These are phyloP conservation scores for Centropus unirufus DNA, from an alignment of 2,113 vertebrate genomes.

Conservation along the genomic window DNA sequence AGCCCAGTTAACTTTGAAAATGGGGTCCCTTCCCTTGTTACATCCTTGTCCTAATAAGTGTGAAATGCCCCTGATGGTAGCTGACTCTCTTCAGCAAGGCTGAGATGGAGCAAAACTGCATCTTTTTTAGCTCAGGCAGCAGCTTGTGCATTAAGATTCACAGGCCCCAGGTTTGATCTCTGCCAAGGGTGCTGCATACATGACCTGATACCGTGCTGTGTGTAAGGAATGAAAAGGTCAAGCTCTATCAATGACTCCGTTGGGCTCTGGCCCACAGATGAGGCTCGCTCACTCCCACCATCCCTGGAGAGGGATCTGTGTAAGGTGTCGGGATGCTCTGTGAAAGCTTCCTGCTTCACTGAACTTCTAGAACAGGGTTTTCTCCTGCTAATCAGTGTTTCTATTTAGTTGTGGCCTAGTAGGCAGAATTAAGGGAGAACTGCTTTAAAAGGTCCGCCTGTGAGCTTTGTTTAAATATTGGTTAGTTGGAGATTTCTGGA, in stretches of 20 bases:
- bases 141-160: background rate
- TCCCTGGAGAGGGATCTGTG: fast-evolving
- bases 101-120: background rate
- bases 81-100: fast-evolving
- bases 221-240: background rate
- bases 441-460: background rate
- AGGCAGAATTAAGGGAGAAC: background rate
- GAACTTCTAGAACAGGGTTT: background rate
- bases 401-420: background rate
- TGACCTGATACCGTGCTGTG: fast-evolving
- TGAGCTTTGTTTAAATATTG: background rate
- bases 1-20: background rate
- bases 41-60: background rate
- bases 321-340: background rate
- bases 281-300: background rate
- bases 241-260: background rate
- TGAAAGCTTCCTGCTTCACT: background rate
- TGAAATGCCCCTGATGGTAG: background rate
- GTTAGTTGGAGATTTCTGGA: background rate
- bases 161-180: fast-evolving
- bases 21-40: background rate
- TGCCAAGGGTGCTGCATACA: background rate
- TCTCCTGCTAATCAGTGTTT: background rate
- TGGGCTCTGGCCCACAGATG: fast-evolving
- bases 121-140: background rate